Evolutionary conservation across 2,888 invertebrate species (phyloP).

Genomic region (Acanthosepion esculentum): DNA sequence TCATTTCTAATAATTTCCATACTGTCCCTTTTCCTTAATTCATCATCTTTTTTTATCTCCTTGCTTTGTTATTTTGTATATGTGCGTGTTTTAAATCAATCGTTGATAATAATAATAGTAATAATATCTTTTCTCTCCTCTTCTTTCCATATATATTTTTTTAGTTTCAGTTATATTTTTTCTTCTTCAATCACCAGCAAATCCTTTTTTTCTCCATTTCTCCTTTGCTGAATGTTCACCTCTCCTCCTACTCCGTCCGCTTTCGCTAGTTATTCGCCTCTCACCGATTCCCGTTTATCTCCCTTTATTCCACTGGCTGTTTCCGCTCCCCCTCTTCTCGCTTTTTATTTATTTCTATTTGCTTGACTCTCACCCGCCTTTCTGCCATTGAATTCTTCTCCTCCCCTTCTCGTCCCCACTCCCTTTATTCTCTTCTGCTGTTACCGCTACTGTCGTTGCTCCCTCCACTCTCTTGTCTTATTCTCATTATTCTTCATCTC

Average conservation of each 20-base stretch:
- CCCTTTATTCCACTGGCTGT: neutral
- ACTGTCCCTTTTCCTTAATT: neutral
- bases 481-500: neutral
- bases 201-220: constrained; percentile 25
- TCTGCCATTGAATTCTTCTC: neutral
- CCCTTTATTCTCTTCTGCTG: neutral
- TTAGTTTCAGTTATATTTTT: constrained; percentile 10
- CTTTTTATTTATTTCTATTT: neutral
- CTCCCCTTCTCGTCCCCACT: neutral
- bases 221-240: neutral
- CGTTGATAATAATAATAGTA: neutral
- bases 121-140: constrained; percentile 33
- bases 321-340: neutral
- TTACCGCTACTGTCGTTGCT: neutral
- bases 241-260: neutral
- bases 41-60: neutral
- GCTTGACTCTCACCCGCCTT: neutral
- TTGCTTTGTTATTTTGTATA: neutral
- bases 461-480: neutral
- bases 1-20: neutral
- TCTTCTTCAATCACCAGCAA: constrained; percentile 17
- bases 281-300: neutral
- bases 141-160: neutral
- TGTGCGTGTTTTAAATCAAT: constrained; percentile 12
- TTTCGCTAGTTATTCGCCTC: neutral